Evolutionary conservation across 92 coral and sea anemone genomes (phyloP), one percentile per base, ranked within the genome.

Genomic region (Palythoa heliodiscus): DNA sequence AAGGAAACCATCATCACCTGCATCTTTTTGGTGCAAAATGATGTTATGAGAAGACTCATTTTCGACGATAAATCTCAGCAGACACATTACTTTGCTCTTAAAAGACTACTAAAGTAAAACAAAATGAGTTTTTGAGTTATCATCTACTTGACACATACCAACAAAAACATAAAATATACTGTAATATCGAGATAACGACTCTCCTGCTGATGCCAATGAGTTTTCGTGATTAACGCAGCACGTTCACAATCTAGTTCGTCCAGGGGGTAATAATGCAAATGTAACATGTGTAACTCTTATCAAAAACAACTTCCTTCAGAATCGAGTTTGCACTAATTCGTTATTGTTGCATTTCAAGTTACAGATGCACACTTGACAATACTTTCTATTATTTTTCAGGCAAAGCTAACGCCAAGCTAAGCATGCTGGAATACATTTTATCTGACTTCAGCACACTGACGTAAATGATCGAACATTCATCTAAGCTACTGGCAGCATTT

Each of bases 221-320:
- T 48, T 48, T 23, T 12, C 84, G 84, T 80, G 75, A 80, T 80
- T 80, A 63, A 16, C 84, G 15, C 84, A 80, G 84, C 84, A 66
- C 84, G 84, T 80, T 38, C 70, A 20, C 73, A 80, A 80, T 80
- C 84, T 80, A 43, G 60, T 38, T 50, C 24, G 43, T 14, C 61
- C 29, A 67, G 84, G 84, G 84, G 84, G 84, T 68, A 23, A 60
- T 12, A 13, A 11, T 20, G 12, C 38, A 52, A 22, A 10, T 24
- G 52, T 11, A 54, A 66, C 84, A 80, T 43, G 84, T 80, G 84
- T 19, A 22, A 80, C n/a, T 66, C 84, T 52, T n/a, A 80, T 80
- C 84, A 66, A 66, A 52, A 67, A 52, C 84, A 68, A 47, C 40
- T 80, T 80, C 15, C n/a, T 72, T 58, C 64, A 58, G 64, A 12